phyloP scores from a whole-genome alignment of 1,140 invertebrate species.

The Pomacea maculata region DNA sequence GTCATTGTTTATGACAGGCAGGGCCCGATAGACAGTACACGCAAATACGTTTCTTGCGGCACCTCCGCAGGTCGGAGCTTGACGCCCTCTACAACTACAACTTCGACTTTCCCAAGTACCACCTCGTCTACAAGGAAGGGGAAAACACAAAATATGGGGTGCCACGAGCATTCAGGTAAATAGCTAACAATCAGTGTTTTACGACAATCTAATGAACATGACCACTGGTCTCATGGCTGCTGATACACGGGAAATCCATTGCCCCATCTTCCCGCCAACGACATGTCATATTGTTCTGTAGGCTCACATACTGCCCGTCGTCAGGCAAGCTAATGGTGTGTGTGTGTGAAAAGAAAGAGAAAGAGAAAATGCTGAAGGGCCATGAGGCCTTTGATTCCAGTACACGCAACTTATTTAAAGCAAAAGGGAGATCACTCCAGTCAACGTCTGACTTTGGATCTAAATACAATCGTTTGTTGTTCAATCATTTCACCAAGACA shows the following conservation, averaged over 20 bases:
- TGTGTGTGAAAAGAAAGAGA: background rate
- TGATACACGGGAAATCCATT: too few species aligned
- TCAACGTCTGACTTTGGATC: background rate
- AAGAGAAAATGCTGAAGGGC: background rate
- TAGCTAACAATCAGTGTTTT: background rate
- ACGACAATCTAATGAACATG: background rate
- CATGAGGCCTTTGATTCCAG: too few species aligned
- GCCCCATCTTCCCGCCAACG: too few species aligned
- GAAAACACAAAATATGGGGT: constrained; percentile 30
- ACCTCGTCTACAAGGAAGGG: constrained; percentile 40
- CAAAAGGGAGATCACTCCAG: background rate
- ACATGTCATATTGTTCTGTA: too few species aligned
- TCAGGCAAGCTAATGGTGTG: background rate
- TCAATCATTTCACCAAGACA: background rate
- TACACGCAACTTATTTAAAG: too few species aligned
- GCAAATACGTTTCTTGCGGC: constrained; percentile 28
- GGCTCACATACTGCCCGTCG: too few species aligned
- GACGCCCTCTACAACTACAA: constrained; percentile 40
- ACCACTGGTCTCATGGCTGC: background rate
- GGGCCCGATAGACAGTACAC: constrained; percentile 21
- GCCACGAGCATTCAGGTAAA: constrained; percentile 37
- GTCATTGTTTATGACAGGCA: background rate
- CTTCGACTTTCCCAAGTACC: constrained; percentile 41
- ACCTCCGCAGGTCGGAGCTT: constrained; percentile 26
- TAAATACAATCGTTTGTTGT: background rate